Conservation (phyloP, 2,113 vertebrate genomes). For the Cyanoderma ruficeps region DNA sequence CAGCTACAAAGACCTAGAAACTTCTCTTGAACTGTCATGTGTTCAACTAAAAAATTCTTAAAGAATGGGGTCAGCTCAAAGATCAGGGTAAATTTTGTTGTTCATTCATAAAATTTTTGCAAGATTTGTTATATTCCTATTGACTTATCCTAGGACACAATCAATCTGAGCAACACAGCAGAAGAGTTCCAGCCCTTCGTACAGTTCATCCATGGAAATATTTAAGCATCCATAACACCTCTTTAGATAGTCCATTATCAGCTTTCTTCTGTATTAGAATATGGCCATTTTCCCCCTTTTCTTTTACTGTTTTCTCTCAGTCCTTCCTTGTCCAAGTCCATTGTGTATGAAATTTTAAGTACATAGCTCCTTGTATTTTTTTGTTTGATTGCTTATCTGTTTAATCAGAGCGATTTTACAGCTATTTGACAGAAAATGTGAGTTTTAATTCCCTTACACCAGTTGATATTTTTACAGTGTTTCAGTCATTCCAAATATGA, state of each 20-base stretch:
- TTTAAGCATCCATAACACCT: not conserved
- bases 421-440: not conserved
- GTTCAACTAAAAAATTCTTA: not conserved
- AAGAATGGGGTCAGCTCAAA: not conserved
- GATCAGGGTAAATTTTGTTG: not conserved
- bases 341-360: not conserved
- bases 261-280: not conserved
- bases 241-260: not conserved
- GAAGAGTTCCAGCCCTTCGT: not conserved
- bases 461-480: not conserved
- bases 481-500: not conserved
- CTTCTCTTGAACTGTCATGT: not conserved
- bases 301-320: not conserved
- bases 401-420: not conserved
- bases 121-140: not conserved
- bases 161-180: not conserved
- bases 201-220: not conserved
- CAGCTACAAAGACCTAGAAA: not conserved
- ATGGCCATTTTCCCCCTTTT: not conserved
- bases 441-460: not conserved
- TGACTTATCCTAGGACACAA: not conserved
- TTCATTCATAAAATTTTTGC: not conserved
- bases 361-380: not conserved
- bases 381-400: not conserved
- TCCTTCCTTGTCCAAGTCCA: not conserved